Conservation (phyloP, 2,113 vertebrate species). For the Hippopotamus amphibius region DNA sequence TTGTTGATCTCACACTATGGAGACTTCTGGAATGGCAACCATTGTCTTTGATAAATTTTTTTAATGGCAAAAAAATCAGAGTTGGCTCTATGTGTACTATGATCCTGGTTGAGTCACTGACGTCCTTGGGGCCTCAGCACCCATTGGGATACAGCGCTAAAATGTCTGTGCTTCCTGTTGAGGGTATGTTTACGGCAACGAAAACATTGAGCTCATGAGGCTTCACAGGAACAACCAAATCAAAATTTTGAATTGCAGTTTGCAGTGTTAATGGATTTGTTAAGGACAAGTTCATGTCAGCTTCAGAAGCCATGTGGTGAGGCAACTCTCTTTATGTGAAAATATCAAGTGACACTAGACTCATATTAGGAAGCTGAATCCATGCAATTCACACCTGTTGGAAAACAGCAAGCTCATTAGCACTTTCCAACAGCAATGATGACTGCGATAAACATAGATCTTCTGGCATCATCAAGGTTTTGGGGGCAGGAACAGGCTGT, state of each 20-base stretch:
- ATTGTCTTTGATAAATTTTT: neutral
- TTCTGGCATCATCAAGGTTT: neutral
- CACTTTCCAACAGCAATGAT: neutral
- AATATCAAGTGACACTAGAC: constrained; percentile 4
- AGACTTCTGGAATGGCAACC: neutral
- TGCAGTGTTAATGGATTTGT: neutral
- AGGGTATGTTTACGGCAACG: neutral
- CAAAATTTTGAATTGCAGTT: neutral
- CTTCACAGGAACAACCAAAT: neutral
- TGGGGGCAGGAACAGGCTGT: neutral
- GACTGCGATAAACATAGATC: neutral
- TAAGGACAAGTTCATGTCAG: neutral
- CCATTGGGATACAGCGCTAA: neutral
- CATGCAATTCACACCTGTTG: neutral
- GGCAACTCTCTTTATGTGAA: neutral
- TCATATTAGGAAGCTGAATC: neutral
- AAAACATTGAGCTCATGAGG: neutral
- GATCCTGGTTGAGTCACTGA: neutral
- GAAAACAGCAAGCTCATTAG: neutral
- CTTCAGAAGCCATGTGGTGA: neutral
- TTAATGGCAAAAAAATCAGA: neutral
- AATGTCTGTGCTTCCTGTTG: neutral
- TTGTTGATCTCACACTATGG: neutral
- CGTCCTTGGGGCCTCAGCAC: neutral
- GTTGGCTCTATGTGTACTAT: neutral